Base-by-base conservation (phyloP, 2,113 vertebrate species). In the Geococcyx californianus region DNA sequence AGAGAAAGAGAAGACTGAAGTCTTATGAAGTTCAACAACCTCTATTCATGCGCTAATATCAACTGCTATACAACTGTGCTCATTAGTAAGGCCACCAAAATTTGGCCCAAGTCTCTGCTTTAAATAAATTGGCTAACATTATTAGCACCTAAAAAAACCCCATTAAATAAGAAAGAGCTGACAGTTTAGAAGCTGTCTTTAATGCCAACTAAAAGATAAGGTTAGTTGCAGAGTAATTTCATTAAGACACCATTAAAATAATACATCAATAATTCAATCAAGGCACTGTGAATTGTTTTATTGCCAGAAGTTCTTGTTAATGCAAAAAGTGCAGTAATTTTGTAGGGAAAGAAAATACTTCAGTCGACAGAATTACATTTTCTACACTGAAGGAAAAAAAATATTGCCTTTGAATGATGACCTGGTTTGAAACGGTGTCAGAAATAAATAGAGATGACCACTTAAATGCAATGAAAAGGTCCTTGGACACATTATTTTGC, bases 181-280 rank as follows among this genome's bases (percentile, higher is more conserved):
- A 92, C 73, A 75, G 66, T 81, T 94, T 87, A 78, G 64, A 93
- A 92, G 47, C 42, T 92, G 34, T 51, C 47, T 83, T 24, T 87
- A 93, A 67, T 1, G 13, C 52, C 69, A 92, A 40, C 73, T 87
- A 78, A 92, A 95, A 94, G 59, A 89, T 84, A 95, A 94, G 60
- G 79, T 94, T 94, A 92, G 91, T 84, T 91, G 74, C 89, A n/a
- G 58, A 89, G 69, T 74, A 91, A 94, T 97, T 96, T 89, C 68
- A 91, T 93, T 94, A 94, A 89, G 91, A 92, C 45, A 60, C 76
- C 44, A 93, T 91, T 96, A 92, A 96, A 92, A 94, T 94, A 94
- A 94, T 87, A 87, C 34, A 52, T 45, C 54, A 72, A 84, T 97
- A 94, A 94, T 90, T 95, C 86, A 88, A 72, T 58, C 73, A 89